Evolutionary conservation across 2,888 invertebrate species (phyloP).

Genomic region (Microchrysa polita): DNA sequence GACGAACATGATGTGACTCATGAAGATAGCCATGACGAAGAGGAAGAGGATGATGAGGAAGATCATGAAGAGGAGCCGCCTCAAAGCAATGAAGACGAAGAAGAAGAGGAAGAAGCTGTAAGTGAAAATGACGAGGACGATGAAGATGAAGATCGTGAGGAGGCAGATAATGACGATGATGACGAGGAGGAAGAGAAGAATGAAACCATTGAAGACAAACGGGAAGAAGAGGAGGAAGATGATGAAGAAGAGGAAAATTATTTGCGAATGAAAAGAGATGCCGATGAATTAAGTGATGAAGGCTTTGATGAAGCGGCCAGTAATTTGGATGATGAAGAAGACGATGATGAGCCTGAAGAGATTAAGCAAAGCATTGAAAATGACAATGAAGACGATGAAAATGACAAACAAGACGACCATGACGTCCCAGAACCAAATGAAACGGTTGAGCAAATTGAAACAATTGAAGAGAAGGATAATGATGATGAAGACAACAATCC

Average conservation of each 20-base stretch:
- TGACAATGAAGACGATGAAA: slow-evolving; percentile 53
- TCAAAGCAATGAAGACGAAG: slow-evolving; percentile 56
- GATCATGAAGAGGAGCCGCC: slow-evolving; percentile 57
- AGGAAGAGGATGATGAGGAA: slow-evolving; percentile 57
- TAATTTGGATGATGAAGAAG: slow-evolving; percentile 53
- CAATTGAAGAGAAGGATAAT: slow-evolving; percentile 53
- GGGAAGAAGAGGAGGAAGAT: slow-evolving; percentile 52
- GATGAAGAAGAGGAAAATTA: slow-evolving; percentile 57
- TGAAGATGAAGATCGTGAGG: slow-evolving; percentile 58
- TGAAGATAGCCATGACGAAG: slow-evolving; percentile 56
- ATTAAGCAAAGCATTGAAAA: slow-evolving; percentile 30
- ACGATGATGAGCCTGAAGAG: slow-evolving; percentile 54
- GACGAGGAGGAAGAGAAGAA: slow-evolving; percentile 58
- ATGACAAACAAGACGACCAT: slow-evolving; percentile 57
- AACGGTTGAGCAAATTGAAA: slow-evolving; percentile 48
- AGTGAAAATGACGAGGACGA: slow-evolving; percentile 65
- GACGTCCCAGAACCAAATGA: slow-evolving; percentile 46
- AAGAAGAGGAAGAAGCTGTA: slow-evolving; percentile 54
- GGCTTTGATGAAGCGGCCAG: slow-evolving; percentile 53
- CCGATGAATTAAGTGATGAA: slow-evolving; percentile 52
- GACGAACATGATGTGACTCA: slow-evolving; percentile 61
- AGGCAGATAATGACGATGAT: slow-evolving; percentile 56
- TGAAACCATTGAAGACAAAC: slow-evolving; percentile 47
- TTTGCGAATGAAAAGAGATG: slow-evolving; percentile 53
- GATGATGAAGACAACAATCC: slow-evolving; percentile 16